These are phyloP conservation scores for Andrena marginata DNA, from an alignment of 2,888 invertebrate species.

Conservation along the genomic window DNA sequence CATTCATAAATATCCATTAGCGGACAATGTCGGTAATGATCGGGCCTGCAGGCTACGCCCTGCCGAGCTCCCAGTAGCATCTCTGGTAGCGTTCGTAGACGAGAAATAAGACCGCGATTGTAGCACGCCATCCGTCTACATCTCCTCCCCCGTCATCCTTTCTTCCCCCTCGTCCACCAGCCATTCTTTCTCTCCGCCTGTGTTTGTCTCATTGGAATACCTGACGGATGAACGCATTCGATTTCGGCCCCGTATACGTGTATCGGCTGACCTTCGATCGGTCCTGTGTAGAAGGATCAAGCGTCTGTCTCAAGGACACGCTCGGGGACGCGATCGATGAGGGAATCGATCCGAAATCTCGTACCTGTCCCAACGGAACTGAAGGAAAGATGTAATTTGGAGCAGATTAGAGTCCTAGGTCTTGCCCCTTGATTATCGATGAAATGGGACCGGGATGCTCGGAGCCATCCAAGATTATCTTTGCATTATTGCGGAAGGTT, in stretches of 20 bases:
- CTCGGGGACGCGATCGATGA: conserved; percentile 62
- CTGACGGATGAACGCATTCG: conserved; percentile 82
- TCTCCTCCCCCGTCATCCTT: conserved; percentile 63
- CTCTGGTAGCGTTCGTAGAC: conserved; percentile 76
- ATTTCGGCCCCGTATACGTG: conserved; percentile 73
- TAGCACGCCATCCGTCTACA: conserved; percentile 75
- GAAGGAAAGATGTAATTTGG: conserved; percentile 3
- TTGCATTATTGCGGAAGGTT: neutral
- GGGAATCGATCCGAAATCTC: conserved; percentile 58
- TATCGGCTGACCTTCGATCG: conserved; percentile 79
- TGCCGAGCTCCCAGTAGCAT: conserved; percentile 77
- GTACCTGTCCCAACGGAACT: conserved; percentile 18
- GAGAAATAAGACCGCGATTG: conserved; percentile 80
- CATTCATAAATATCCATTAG: conserved; percentile 85
- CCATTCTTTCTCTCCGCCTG: conserved; percentile 68
- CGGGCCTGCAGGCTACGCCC: conserved; percentile 82
- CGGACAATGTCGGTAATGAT: conserved; percentile 85
- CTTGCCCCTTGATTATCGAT: neutral
- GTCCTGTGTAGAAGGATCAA: conserved; percentile 67
- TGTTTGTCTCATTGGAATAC: conserved; percentile 79
- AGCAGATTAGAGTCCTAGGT: neutral
- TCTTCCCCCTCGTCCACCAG: conserved; percentile 58
- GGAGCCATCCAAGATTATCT: neutral
- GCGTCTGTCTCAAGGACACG: conserved; percentile 59
- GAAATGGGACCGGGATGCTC: neutral